Evolutionary conservation across 2,113 vertebrate genomes (phyloP).

Genomic region (Microtus ochrogaster): DNA sequence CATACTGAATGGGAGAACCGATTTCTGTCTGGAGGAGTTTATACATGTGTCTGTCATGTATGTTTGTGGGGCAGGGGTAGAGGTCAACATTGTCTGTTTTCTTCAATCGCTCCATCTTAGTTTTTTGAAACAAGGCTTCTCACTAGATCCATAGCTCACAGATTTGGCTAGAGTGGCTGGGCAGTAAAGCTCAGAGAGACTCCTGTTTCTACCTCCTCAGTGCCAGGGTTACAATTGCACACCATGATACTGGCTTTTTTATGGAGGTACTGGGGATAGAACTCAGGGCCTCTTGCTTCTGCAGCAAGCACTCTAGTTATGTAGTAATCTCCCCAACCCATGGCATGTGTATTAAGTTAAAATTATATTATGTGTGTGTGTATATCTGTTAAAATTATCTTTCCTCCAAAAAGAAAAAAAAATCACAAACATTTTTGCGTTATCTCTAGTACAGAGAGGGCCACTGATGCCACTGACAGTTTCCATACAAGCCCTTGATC

Average conservation of each 20-base stretch:
- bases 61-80: not conserved
- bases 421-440: not conserved
- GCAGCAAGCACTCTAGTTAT: not conserved
- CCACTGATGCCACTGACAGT: not conserved
- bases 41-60: too few relatives aligned
- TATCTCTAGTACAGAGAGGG: not conserved
- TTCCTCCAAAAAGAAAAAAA: constrained; percentile 24
- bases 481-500: not conserved
- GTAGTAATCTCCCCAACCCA: not conserved
- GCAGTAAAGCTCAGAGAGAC: not conserved
- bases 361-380: not conserved
- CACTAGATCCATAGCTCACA: not conserved
- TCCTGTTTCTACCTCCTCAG: not conserved
- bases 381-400: not conserved
- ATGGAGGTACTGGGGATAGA: not conserved
- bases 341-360: not conserved
- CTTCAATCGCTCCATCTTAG: not conserved
- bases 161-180: not conserved
- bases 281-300: not conserved
- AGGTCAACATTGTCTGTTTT: not conserved
- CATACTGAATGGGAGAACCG: not conserved
- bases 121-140: not conserved
- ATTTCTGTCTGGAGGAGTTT: not conserved
- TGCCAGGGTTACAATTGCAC: not conserved
- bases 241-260: not conserved